Base-by-base conservation (phyloP, 2,888 invertebrate genomes). In the Villa cingulata region DNA sequence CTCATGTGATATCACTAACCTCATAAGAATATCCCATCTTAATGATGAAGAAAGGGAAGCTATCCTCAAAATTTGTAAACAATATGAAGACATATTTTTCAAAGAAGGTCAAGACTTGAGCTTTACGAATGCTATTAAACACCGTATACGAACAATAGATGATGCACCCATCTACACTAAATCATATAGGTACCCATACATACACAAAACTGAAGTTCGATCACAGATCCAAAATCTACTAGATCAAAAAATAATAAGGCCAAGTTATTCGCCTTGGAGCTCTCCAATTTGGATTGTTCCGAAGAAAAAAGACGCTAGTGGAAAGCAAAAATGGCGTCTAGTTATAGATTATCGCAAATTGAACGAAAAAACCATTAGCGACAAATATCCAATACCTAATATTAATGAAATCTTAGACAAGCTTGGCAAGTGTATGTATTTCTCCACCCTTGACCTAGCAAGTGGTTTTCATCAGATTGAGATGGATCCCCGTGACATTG, bases 311-410 rank as follows among this genome's bases (percentile, higher is more conserved):
- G 61, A 61, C 43, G 44, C 57, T 4, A 50, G 52, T 5, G 59
- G 60, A 4, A 51, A 58, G 46, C 48, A 48, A 18, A 58, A 57
- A 47, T 58, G 57, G 57, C 49, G 58, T 58, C 53, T 63, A 56
- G 58, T 66, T 12, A 58, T 64, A 1, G 63, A 66, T 49, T 66
- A 60, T 48, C 42, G 62, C 20, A 58, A 61, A 51, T 39, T 66
- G 43, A 68, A 68, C 48, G 56, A 64, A 5, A 56, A 58, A 37
- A 65, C 66, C 3, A 54, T 62, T 3, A 58, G 55, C 5, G 61
- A 65, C 45, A 48, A 55, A 4, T 63, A 58, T 48, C 64, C 64
- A 5, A 45, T 65, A 34, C 62, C 65, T 0, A 61, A 61, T 49
- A 64, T 65, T 6, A 50, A 51, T 6, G 60, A 63, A 40, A 63